Evolutionary conservation across 2,888 invertebrate genomes (phyloP).

Genomic region (Oscheius sp.): DNA sequence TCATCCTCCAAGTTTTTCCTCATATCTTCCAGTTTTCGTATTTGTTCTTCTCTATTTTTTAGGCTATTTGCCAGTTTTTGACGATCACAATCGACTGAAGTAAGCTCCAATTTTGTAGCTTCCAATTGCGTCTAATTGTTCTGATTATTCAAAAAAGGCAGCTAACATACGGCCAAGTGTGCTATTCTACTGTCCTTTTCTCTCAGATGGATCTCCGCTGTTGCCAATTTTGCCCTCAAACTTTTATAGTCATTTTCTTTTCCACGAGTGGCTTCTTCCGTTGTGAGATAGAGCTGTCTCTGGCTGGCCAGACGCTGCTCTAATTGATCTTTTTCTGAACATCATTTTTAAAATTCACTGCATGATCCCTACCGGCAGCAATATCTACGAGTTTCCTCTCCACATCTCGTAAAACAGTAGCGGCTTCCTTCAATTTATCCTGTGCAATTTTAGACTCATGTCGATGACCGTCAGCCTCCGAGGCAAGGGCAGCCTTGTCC

Average conservation of each 20-base stretch:
- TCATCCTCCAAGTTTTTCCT: constrained; percentile 28
- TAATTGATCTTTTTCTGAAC: constrained; percentile 45
- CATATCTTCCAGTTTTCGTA: constrained; percentile 37
- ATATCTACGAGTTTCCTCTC: constrained; percentile 10
- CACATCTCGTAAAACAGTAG: constrained; percentile 12
- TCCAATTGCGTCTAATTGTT: constrained; percentile 42
- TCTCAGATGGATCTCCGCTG: constrained; percentile 54
- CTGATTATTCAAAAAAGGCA: not conserved
- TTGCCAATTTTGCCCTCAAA: constrained; percentile 48
- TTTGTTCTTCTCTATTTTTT: constrained; percentile 35
- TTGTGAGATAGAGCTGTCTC: constrained; percentile 56
- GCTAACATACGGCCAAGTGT: constrained; percentile 42
- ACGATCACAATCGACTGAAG: constrained; percentile 36
- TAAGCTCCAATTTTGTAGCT: constrained; percentile 31
- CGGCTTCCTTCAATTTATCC: constrained; percentile 17
- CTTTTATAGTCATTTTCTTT: constrained; percentile 46
- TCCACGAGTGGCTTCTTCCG: constrained; percentile 55
- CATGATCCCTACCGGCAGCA: not conserved
- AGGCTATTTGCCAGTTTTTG: constrained; percentile 22
- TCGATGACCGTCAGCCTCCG: constrained; percentile 6
- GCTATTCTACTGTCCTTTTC: constrained; percentile 56
- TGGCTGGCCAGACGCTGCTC: constrained; percentile 53
- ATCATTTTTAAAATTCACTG: not conserved
- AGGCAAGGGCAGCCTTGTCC: constrained; percentile 37
- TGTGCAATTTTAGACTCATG: constrained; percentile 11